Base-by-base conservation (phyloP, 1,140 invertebrate species). In the Schlechtendalia chinensis region DNA sequence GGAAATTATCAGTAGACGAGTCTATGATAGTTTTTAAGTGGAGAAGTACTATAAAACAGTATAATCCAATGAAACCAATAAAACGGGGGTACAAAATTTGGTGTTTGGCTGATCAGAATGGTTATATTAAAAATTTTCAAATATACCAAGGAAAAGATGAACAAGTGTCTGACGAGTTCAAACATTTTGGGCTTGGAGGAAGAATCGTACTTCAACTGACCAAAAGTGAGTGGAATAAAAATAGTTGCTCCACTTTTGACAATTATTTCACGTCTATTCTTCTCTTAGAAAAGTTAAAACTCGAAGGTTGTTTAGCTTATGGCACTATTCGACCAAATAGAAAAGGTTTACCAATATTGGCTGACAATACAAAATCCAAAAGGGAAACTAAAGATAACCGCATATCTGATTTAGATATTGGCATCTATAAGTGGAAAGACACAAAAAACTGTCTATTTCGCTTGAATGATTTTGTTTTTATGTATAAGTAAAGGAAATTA, bases 1-100 rank as follows among this genome's bases (percentile, higher is more conserved):
- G n/a, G n/a, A n/a, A n/a, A n/a, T n/a, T n/a, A n/a, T n/a, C n/a
- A n/a, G n/a, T n/a, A n/a, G n/a, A n/a, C n/a, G n/a, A n/a, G n/a
- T n/a, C n/a, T n/a, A n/a, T n/a, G n/a, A n/a, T n/a, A n/a, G n/a
- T n/a, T n/a, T n/a, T n/a, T n/a, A n/a, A n/a, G n/a, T n/a, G n/a
- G n/a, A n/a, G n/a, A n/a, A n/a, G n/a, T 45, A 67, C 29, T 17
- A 72, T 72, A 22, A 85, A 85, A 54, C 84, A 85, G 77, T 85
- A 85, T 79, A n/a, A n/a, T n/a, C n/a, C n/a, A n/a, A n/a, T n/a
- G n/a, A n/a, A n/a, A n/a, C n/a, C n/a, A n/a, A n/a, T n/a, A n/a
- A n/a, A n/a, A n/a, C n/a, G n/a, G n/a, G n/a, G n/a, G n/a, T n/a
- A n/a, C n/a, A n/a, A n/a, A n/a, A n/a, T n/a, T n/a, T n/a, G n/a